These are phyloP conservation scores for Mantis religiosa DNA, from an alignment of 2,888 invertebrate species.

Conservation along the genomic window DNA sequence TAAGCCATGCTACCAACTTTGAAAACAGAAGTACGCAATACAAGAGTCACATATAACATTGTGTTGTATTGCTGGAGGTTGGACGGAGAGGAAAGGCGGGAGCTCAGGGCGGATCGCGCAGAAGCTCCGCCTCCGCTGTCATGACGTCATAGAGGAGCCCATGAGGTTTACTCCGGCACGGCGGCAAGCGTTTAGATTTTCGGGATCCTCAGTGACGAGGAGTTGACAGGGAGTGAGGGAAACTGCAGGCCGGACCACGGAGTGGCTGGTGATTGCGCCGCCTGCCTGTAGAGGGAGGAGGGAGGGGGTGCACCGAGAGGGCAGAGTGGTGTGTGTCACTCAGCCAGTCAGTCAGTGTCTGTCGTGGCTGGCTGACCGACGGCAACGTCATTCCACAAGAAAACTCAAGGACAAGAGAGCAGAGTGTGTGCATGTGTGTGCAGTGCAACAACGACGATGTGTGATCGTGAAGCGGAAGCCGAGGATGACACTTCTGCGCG, in stretches of 20 bases:
- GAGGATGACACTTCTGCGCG: background rate
- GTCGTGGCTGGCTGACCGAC: conserved; percentile 20
- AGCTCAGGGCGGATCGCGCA: conserved; percentile 15
- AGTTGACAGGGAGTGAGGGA: conserved; percentile 27
- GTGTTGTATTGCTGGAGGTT: background rate
- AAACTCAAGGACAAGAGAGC: background rate
- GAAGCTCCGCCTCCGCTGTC: conserved; percentile 25
- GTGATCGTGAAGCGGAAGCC: background rate
- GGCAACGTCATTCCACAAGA: background rate
- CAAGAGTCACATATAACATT: background rate
- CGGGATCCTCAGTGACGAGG: conserved; percentile 25
- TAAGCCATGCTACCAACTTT: conserved; percentile 3
- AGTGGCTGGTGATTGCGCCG: conserved; percentile 31
- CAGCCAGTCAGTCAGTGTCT: conserved; percentile 28
- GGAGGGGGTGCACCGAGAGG: conserved; percentile 2
- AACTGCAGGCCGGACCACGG: conserved; percentile 27
- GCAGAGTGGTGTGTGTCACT: conserved; percentile 27
- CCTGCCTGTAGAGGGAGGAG: conserved; percentile 15
- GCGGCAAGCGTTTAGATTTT: conserved; percentile 20
- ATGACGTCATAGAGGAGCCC: conserved; percentile 30
- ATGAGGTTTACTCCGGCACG: conserved; percentile 31
- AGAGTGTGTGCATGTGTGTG: background rate
- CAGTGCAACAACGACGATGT: background rate
- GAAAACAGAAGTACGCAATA: conserved; percentile 11
- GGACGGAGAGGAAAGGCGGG: background rate